These are phyloP conservation scores for Musca vetustissima DNA, from an alignment of 1,140 invertebrate genomes.

Conservation along the genomic window DNA sequence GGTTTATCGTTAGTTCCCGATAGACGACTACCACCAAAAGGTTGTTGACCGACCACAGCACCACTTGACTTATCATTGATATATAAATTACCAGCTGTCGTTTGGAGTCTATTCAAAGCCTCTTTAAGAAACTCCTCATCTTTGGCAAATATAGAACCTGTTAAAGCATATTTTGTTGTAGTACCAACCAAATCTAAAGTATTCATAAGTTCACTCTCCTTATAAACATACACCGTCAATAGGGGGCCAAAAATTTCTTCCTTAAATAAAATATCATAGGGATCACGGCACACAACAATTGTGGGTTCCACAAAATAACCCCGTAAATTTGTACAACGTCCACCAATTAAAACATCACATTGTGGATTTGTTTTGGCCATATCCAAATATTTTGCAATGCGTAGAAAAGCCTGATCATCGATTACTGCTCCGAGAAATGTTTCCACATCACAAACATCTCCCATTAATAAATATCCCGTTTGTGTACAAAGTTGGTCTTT, in stretches of 20 bases:
- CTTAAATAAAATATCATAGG: slow-evolving; percentile 85
- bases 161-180: slow-evolving; percentile 86
- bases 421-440: slow-evolving; percentile 94
- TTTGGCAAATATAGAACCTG: slow-evolving; percentile 88
- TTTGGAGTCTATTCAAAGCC: slow-evolving; percentile 78
- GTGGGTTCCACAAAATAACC: slow-evolving; percentile 98
- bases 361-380: slow-evolving; percentile 78
- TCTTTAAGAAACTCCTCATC: slow-evolving; percentile 77
- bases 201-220: slow-evolving; percentile 72
- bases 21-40: slow-evolving; percentile 92
- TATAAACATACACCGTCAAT: slow-evolving; percentile 87
- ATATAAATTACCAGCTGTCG: slow-evolving; percentile 95
- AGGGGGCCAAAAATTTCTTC: slow-evolving; percentile 98
- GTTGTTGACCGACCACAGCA: slow-evolving; percentile 96
- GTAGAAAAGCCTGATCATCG: slow-evolving; percentile 85
- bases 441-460: slow-evolving; percentile 79
- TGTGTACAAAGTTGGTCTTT: slow-evolving; percentile 48
- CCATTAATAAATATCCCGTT: slow-evolving; percentile 68
- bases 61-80: slow-evolving; percentile 99
- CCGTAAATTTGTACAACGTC: slow-evolving; percentile 77
- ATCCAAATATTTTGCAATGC: slow-evolving; percentile 87
- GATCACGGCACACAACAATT: slow-evolving; percentile 82
- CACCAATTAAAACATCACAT: slow-evolving; percentile 82
- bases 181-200: slow-evolving; percentile 71
- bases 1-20: slow-evolving; percentile 99